These are phyloP conservation scores for Oncopodura yosiiana DNA, from an alignment of 1,140 invertebrate genomes.

Conservation along the genomic window DNA sequence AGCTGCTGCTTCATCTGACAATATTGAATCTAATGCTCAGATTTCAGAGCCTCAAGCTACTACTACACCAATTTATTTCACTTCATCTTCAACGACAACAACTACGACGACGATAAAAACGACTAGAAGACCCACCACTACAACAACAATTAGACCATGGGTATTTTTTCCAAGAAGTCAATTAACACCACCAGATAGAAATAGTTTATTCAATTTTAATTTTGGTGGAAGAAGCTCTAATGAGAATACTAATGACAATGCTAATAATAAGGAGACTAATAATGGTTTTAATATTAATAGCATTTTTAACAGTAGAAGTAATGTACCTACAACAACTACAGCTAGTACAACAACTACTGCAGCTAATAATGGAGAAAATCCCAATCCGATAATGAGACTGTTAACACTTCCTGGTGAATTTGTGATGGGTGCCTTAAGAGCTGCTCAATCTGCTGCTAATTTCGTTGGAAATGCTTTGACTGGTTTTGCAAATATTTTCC, in stretches of 20 bases:
- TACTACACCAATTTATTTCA: neutral
- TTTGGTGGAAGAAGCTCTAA: too few relatives aligned
- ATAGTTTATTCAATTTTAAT: too few relatives aligned
- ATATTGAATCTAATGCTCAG: neutral
- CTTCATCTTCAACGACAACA: neutral
- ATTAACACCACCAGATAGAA: too few relatives aligned
- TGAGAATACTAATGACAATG: too few relatives aligned
- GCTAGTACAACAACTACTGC: neutral
- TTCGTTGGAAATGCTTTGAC: slow-evolving; percentile 1
- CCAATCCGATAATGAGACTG: neutral
- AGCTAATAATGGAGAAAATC: neutral
- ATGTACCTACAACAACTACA: neutral
- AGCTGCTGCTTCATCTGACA: too few relatives aligned
- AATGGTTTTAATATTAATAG: too few relatives aligned
- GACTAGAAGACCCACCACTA: neutral
- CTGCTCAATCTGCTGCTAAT: neutral
- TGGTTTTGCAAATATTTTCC: slow-evolving; percentile 4
- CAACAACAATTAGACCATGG: neutral
- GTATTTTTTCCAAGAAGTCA: too few relatives aligned
- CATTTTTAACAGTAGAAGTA: too few relatives aligned
- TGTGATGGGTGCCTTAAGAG: neutral
- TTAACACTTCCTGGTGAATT: neutral
- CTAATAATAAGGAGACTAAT: too few relatives aligned
- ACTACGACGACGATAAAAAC: neutral
- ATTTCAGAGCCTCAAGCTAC: neutral